These are phyloP conservation scores for Hemichromis elongatus DNA, from an alignment of 2,113 vertebrate species.

Conservation along the genomic window DNA sequence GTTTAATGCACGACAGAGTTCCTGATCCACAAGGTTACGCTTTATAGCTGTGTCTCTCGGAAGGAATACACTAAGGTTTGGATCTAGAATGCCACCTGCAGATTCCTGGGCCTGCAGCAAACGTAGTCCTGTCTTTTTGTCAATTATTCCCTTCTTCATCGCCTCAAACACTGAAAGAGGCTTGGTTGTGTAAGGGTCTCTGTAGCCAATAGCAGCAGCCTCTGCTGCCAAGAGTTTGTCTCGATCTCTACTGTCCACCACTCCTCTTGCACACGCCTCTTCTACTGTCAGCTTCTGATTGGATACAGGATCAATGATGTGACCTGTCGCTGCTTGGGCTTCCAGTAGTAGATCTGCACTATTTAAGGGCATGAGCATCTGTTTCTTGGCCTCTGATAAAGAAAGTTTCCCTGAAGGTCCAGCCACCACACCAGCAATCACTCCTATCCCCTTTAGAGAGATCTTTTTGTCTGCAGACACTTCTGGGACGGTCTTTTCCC, in stretches of 20 bases:
- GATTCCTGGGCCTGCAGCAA: slow-evolving; percentile 90
- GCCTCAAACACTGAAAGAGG: slow-evolving; percentile 82
- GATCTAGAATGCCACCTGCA: slow-evolving; percentile 87
- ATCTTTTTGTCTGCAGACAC: slow-evolving; percentile 78
- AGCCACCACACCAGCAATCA: slow-evolving; percentile 66
- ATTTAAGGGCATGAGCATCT: neutral
- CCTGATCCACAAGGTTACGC: slow-evolving; percentile 82
- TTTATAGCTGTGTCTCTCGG: slow-evolving; percentile 84
- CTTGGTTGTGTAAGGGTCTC: neutral
- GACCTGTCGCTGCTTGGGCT: slow-evolving; percentile 88
- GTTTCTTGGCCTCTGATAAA: slow-evolving; percentile 42
- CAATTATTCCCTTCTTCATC: slow-evolving; percentile 84
- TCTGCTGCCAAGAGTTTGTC: slow-evolving; percentile 79
- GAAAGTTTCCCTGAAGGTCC: slow-evolving; percentile 25
- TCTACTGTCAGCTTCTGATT: slow-evolving; percentile 82
- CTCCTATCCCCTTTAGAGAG: slow-evolving; percentile 70
- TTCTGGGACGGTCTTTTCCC: slow-evolving; percentile 80
- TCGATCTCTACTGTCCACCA: slow-evolving; percentile 79
- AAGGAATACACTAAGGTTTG: slow-evolving; percentile 85
- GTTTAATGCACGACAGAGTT: slow-evolving; percentile 75
- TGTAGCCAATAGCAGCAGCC: neutral
- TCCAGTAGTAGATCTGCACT: slow-evolving; percentile 54
- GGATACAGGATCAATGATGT: slow-evolving; percentile 80
- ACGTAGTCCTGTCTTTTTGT: slow-evolving; percentile 77
- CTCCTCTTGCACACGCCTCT: slow-evolving; percentile 77